phyloP scores from a whole-genome alignment of 2,113 vertebrate species.

The Mus pahari region DNA sequence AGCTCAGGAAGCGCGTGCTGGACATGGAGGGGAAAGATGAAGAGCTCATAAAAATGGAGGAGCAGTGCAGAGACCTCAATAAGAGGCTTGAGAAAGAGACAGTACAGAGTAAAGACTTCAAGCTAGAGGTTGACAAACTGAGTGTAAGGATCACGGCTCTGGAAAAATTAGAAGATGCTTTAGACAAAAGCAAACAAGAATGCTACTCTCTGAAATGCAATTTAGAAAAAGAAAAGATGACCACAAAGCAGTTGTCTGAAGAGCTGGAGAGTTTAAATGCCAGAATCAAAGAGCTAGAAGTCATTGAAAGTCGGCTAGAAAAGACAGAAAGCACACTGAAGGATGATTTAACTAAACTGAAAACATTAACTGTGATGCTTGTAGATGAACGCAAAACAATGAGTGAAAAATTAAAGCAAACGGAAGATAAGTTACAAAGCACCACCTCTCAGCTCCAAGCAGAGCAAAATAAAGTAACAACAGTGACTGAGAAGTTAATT shows the following conservation, averaged over 20 bases:
- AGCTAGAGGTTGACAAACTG: conserved; percentile 94
- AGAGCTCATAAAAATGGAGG: conserved; percentile 96
- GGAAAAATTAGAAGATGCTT: conserved; percentile 96
- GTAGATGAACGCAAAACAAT: conserved; percentile 96
- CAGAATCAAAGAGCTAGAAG: conserved; percentile 94
- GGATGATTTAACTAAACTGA: conserved; percentile 97
- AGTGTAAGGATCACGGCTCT: conserved; percentile 95
- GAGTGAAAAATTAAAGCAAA: conserved; percentile 95
- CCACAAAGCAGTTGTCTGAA: conserved; percentile 93
- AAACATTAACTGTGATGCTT: conserved; percentile 97
- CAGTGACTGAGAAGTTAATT: conserved; percentile 96
- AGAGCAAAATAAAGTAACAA: conserved; percentile 95
- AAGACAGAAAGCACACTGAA: conserved; percentile 94
- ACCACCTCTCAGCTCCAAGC: conserved; percentile 93
- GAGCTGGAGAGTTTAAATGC: conserved; percentile 94
- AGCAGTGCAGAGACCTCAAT: conserved; percentile 95
- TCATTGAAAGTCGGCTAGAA: conserved; percentile 91
- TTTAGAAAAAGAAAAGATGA: conserved; percentile 94
- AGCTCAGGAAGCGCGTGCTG: conserved; percentile 93
- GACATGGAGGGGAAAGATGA: conserved; percentile 99
- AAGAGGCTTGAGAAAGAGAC: conserved; percentile 96
- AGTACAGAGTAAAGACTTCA: conserved; percentile 91
- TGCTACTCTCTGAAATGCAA: conserved; percentile 93
- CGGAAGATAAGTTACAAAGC: conserved; percentile 95
- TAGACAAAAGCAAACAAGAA: conserved; percentile 96